Conservation (phyloP, 2,888 invertebrate species). For the Drosophila infuscata region DNA sequence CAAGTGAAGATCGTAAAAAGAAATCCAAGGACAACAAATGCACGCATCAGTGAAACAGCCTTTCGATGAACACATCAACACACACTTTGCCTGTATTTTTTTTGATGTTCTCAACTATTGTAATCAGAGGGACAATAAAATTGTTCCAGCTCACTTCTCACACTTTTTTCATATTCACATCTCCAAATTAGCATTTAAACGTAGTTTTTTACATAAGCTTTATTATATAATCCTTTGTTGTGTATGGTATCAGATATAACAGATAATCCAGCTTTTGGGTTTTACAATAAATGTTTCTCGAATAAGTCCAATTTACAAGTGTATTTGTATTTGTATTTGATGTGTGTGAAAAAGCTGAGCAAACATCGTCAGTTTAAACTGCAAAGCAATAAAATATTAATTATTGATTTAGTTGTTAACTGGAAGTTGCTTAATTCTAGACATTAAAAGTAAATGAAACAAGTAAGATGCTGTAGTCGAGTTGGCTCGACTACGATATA, state of each 20-base stretch:
- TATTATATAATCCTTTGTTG: constrained; percentile 40
- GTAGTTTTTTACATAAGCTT: constrained; percentile 46
- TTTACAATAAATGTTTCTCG: constrained; percentile 58
- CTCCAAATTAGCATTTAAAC: constrained; percentile 49
- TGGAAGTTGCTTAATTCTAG: neutral
- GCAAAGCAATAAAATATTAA: neutral
- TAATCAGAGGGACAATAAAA: constrained; percentile 62
- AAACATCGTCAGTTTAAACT: neutral
- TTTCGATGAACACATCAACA: constrained; percentile 7
- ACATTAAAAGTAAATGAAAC: neutral
- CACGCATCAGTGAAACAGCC: constrained; percentile 86
- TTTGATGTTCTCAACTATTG: constrained; percentile 25
- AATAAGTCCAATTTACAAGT: constrained; percentile 20
- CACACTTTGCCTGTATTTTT: constrained; percentile 9
- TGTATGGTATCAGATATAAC: constrained; percentile 31
- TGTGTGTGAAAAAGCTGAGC: neutral
- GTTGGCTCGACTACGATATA: no score
- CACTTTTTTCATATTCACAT: constrained; percentile 26
- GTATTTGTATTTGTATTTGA: constrained; percentile 12
- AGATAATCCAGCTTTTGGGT: constrained; percentile 30
- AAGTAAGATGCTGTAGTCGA: no score
- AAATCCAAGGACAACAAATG: constrained; percentile 88
- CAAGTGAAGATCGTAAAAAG: constrained; percentile 87
- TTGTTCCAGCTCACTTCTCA: constrained; percentile 52
- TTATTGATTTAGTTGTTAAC: neutral